Conservation (phyloP, 1,140 invertebrate genomes). For the Papilio glaucus region DNA sequence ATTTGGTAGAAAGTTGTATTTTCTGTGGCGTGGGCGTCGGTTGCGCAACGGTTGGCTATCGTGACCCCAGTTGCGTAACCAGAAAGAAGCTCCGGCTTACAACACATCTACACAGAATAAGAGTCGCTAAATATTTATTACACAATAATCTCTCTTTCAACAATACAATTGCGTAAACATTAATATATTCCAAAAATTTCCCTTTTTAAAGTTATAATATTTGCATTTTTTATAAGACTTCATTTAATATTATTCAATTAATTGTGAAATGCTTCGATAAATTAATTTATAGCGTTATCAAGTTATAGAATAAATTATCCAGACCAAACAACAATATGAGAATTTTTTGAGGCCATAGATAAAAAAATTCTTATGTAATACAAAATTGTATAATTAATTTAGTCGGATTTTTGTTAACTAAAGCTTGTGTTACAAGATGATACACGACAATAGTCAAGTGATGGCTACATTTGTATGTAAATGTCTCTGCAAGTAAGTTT, state of each 20-base stretch:
- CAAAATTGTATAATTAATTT: no score
- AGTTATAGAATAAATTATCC: background rate
- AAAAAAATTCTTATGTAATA: no score
- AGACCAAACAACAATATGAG: background rate
- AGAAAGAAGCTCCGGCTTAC: constrained; percentile 66
- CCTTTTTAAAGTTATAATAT: constrained; percentile 46
- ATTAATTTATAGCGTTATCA: background rate
- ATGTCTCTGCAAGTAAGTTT: no score
- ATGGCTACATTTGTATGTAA: no score
- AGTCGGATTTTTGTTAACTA: no score
- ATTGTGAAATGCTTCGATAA: constrained; percentile 4
- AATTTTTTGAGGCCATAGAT: background rate
- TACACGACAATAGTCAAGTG: no score
- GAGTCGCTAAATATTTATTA: constrained; percentile 74
- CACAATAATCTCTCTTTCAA: constrained; percentile 64
- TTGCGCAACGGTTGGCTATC: constrained; percentile 61
- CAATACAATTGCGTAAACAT: constrained; percentile 69
- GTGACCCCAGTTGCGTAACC: constrained; percentile 76
- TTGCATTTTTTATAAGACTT: background rate
- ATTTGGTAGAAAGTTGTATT: constrained; percentile 74
- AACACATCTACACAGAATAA: constrained; percentile 72
- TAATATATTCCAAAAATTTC: constrained; percentile 67
- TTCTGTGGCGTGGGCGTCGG: constrained; percentile 62
- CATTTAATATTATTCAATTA: background rate
- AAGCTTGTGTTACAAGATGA: no score